Percentiles rank a stretch among this genome's conserved stretches.
Evolutionary conservation across 2,888 invertebrate genomes (phyloP).

Genomic region (Acronicta alni): DNA sequence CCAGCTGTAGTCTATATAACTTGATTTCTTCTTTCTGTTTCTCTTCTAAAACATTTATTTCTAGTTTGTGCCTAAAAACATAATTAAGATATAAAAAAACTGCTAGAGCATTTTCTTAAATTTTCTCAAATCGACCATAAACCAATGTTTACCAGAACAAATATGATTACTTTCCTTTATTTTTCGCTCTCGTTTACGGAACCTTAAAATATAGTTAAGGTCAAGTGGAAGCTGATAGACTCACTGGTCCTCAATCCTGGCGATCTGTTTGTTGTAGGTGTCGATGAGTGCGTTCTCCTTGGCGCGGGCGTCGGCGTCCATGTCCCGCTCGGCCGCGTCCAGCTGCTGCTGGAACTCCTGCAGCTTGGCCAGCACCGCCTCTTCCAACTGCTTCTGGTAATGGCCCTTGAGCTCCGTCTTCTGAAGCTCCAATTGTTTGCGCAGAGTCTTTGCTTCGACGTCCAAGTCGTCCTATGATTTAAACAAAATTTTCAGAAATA

Average conservation of each 20-base stretch:
- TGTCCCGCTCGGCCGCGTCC: slow-evolving; percentile 91
- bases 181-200: too few relatives aligned
- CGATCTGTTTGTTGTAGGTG: slow-evolving; percentile 92
- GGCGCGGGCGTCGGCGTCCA: slow-evolving; percentile 90
- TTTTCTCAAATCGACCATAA: too few relatives aligned
- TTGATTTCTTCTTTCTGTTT: slow-evolving; percentile 94
- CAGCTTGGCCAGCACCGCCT: slow-evolving; percentile 93
- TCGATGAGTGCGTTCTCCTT: slow-evolving; percentile 92
- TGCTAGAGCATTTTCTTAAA: too few relatives aligned
- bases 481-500: too few relatives aligned
- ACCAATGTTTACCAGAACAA: too few relatives aligned
- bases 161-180: too few relatives aligned
- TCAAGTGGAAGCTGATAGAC: slow-evolving; percentile 58
- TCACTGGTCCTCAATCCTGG: slow-evolving; percentile 90
- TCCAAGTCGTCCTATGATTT: slow-evolving; percentile 82
- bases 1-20: slow-evolving; percentile 92
- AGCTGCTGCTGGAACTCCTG: slow-evolving; percentile 93
- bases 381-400: slow-evolving; percentile 95
- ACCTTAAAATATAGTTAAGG: too few relatives aligned
- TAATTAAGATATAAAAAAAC: too few relatives aligned
- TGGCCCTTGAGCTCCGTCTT: slow-evolving; percentile 92
- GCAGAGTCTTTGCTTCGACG: slow-evolving; percentile 85
- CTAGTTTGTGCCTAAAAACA: slow-evolving; percentile 91
- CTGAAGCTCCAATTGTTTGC: slow-evolving; percentile 90
- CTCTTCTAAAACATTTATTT: slow-evolving; percentile 93